Base-by-base conservation (phyloP, 2,888 invertebrate genomes). In the Dryocosmus kuriphilus region DNA sequence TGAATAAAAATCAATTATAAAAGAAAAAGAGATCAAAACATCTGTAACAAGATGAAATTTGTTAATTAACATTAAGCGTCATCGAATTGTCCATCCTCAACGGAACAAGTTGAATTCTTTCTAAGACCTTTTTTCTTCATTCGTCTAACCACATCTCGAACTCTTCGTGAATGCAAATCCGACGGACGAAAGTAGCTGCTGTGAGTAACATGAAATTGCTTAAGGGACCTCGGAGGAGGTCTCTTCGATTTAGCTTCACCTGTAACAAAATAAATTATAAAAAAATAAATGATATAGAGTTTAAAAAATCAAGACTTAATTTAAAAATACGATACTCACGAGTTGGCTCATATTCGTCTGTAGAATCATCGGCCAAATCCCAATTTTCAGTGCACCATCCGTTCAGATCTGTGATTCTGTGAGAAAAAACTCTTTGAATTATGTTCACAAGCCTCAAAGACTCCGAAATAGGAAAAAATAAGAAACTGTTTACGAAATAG, bases 51-150 rank as follows among this genome's bases (percentile, higher is more conserved):
- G 9, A 55, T 55, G 9, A 55, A 60, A 27, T 27, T 6, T 22
- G 22, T 27, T 16, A 60, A 16, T 16, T 60, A 6, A 60, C 24
- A 35, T 77, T 62, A 80, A n/a, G 46, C 79, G 76, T 82, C 82
- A 57, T 82, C 82, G 74, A 82, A 82, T 63, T 82, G 82, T 30
- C 82, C 82, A 22, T 77, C 51, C 61, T 75, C 75, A 46, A 74
- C 46, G 22, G 60, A 55, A 38, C 30, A 75, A 19, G 32, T 60
- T 63, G 77, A 82, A 55, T 35, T 79, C 77, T 19, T 79, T 78
- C 51, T 77, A 74, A 8, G 30, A n/a, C 8, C 63, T 60, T 60
- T 60, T 60, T 60, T 60, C 60, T 60, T 60, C 79, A 82, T 75
- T 9, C 57, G 73, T 38, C 76, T 73, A 46, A 82, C 78, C 22